phyloP scores from a whole-genome alignment of 2,113 vertebrate genomes.

The Manacus vitellinus region DNA sequence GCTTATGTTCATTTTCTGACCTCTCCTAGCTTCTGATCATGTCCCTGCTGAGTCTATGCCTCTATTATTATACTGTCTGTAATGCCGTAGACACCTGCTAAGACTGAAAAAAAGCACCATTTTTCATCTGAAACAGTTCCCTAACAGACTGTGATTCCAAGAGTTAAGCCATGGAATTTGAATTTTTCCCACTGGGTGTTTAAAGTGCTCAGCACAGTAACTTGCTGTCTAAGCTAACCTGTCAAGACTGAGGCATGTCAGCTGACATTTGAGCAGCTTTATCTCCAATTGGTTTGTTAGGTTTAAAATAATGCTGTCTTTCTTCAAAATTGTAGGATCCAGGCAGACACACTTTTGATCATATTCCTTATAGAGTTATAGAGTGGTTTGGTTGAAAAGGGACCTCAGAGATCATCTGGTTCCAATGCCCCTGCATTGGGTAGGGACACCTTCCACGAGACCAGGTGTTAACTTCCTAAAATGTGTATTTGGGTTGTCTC shows the following conservation, averaged over 20 bases:
- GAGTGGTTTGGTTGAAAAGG: not conserved
- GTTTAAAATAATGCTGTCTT: conserved; percentile 47
- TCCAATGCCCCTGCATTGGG: not conserved
- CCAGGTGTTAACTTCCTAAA: not conserved
- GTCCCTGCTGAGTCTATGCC: conserved; percentile 34
- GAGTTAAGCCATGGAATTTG: conserved; percentile 42
- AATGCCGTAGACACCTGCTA: conserved; percentile 52
- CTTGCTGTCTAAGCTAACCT: conserved; percentile 65
- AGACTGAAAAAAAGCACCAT: conserved; percentile 47
- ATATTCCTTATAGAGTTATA: not conserved
- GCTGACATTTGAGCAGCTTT: conserved; percentile 45
- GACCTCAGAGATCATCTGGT: not conserved
- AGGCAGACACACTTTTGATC: not conserved
- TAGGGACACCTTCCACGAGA: not conserved
- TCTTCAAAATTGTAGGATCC: conserved; percentile 18
- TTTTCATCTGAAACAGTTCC: conserved; percentile 61
- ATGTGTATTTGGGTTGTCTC: not conserved
- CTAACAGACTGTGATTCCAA: conserved; percentile 49
- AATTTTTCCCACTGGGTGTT: conserved; percentile 66
- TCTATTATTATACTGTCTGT: conserved; percentile 55
- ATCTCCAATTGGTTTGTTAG: conserved; percentile 45
- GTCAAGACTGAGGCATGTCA: conserved; percentile 64
- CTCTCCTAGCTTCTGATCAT: conserved; percentile 38
- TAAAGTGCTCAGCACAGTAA: conserved; percentile 55
- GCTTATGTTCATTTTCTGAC: conserved; percentile 51